Base-by-base conservation (phyloP, 1,140 invertebrate genomes). In the Anoplophora glabripennis region DNA sequence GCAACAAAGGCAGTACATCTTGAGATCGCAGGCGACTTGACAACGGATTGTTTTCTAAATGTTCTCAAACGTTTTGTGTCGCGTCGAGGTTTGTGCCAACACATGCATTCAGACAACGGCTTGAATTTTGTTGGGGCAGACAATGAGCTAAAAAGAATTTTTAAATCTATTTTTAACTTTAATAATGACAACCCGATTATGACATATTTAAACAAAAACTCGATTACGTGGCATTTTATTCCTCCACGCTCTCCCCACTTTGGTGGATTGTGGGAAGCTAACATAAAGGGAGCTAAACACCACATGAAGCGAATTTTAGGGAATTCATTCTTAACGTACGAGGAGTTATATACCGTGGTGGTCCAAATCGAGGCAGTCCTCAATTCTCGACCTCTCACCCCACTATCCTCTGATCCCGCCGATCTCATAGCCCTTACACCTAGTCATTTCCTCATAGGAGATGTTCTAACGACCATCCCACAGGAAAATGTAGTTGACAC, bases 41-140 rank as follows among this genome's bases (percentile, higher is more conserved):
- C 41, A 38, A 63, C 69, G 5, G 58, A 67, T 21, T 58, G 57
- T 8, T 73, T 75, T 48, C 34, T 75, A 10, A 61, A 67, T 49
- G 61, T 66, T 7, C 64, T 77, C 7, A 45, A 57, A 34, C 44
- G 72, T 42, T 76, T 77, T 51, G 62, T 59, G 7, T 14, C 64
- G 9, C 35, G 68, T 49, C 48, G 66, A 35, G 61, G 66, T 59
- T 47, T 61, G 10, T 59, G 59, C 12, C 33, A 11, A 0, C 56
- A 54, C 9, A 57, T 73, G 8, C 66, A 67, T 44, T 61, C 37
- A 28, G 72, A 73, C 40, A 67, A 68, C 51, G 69, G 60, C 0
- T 57, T 49, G 0, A 70, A 73, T 52, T 76, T 76, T 59, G 52
- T 66, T 7, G 65, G 64, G 2, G 14, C 34, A 12, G 7, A 48